Base-by-base conservation (phyloP, 2,113 vertebrate genomes). In the Tupaia tana region DNA sequence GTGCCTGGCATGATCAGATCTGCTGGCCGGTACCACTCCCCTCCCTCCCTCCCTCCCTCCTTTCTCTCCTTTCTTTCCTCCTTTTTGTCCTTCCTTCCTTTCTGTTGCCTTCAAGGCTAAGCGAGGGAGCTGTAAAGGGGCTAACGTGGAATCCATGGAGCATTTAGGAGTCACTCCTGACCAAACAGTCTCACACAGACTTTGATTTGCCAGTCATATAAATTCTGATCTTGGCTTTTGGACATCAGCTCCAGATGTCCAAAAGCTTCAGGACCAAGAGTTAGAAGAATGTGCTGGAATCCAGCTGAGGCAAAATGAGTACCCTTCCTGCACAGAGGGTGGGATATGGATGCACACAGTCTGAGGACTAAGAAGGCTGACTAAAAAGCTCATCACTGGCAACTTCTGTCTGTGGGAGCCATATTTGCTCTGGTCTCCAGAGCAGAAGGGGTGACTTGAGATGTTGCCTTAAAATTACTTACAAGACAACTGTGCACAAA, bases 321-420 rank as follows among this genome's bases (percentile, higher is more conserved):
- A 0, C 20, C 73, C 52, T 70, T 31, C 43, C 16, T 13, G 1
- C 13, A 9, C 2, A 9, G 43, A 31, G 24, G 19, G 0, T 0
- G 6, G 16, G n/a, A 0, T 0, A 0, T 4, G 1, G 22, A 1
- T 3, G 1, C 7, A 0, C 63, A 43, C 9, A 12, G 16, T 8
- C 31, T 24, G 3, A 24, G 29, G 29, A 16, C 81, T 29, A 1
- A 1, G 29, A 24, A 31, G 71, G 9, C 3, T 1, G 19, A 8
- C 6, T 0, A 3, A 18, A 9, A 64, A 13, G 27, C 7, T 2
- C 7, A 0, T 0, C 0, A n/a, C 34, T 1, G 0, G 2, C 1
- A 0, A 14, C 27, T 66, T 27, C 12, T 5, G 31, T 27, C 69
- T 66, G 34, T 13, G 8, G 34, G 27, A n/a, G 2, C 63, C 19